Evolutionary conservation across 2,797 vertebrate species (phyloP).

Genomic region (Prionace glauca): DNA sequence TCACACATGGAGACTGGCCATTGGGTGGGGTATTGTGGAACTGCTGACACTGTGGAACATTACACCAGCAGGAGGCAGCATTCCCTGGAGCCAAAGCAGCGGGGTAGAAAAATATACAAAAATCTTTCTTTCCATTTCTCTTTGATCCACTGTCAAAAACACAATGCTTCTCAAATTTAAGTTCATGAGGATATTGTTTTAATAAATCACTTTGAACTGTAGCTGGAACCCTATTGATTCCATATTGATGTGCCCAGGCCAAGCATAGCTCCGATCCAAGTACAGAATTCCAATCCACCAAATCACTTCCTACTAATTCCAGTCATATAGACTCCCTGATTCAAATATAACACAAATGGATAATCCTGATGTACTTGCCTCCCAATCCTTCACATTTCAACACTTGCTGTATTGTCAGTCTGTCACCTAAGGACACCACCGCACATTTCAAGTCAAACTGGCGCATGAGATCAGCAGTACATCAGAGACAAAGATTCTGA

Average conservation of each 20-base stretch:
- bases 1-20: background rate
- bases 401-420: background rate
- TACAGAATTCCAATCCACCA: constrained; percentile 22
- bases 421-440: background rate
- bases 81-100: background rate
- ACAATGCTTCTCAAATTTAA: background rate
- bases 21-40: background rate
- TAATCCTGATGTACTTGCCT: background rate
- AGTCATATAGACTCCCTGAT: background rate
- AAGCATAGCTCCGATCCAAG: constrained; percentile 2
- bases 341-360: constrained; percentile 14
- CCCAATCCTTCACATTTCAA: background rate
- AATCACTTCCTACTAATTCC: constrained; percentile 33
- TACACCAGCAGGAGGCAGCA: background rate
- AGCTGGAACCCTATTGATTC: background rate
- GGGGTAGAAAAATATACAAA: background rate
- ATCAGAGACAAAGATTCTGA: background rate
- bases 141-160: background rate
- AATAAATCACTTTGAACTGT: constrained; percentile 1
- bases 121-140: background rate
- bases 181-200: background rate
- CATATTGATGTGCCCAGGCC: background rate
- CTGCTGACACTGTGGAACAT: background rate
- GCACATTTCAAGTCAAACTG: background rate
- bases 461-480: too few relatives aligned